Percentiles rank a stretch among this genome's conserved stretches.
Conservation (phyloP, 1,140 invertebrate genomes). For the Laupala kohalensis region DNA sequence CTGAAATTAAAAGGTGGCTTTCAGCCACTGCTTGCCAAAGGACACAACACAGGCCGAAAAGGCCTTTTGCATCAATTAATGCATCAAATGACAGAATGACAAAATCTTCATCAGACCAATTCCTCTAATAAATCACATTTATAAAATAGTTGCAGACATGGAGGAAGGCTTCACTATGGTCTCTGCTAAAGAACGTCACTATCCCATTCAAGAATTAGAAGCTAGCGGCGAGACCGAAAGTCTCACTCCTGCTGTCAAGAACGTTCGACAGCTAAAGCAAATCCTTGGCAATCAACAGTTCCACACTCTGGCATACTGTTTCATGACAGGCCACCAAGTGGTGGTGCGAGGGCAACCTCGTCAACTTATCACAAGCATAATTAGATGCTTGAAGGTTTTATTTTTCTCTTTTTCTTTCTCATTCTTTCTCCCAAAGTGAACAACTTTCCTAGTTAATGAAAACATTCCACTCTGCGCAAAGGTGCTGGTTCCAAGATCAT, state of each 20-base stretch:
- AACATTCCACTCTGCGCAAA: neutral
- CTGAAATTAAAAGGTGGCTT: too few species aligned
- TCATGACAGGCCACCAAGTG: conserved; percentile 10
- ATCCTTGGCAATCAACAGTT: conserved; percentile 3
- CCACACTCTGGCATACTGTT: conserved; percentile 5
- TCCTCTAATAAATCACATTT: neutral
- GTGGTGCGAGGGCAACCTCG: conserved; percentile 6
- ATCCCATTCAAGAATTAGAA: neutral
- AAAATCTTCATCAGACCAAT: too few species aligned
- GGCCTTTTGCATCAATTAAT: too few species aligned
- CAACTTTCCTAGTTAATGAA: neutral
- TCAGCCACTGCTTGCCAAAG: too few species aligned
- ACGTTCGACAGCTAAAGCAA: conserved; percentile 6
- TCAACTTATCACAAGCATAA: conserved; percentile 4
- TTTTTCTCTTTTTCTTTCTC: neutral
- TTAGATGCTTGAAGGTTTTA: conserved; percentile 6
- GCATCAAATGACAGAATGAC: too few species aligned
- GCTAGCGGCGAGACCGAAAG: neutral
- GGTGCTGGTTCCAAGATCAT: conserved; percentile 28
- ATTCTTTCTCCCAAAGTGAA: neutral
- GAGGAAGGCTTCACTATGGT: conserved; percentile 26
- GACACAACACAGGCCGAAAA: too few species aligned
- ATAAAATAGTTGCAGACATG: conserved; percentile 17
- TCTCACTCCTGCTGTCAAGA: neutral
- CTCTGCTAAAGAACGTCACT: neutral